Percentiles rank a stretch among this genome's conserved stretches.
Evolutionary conservation across 2,113 vertebrate genomes (phyloP).

Genomic region (Lepisosteus osseus): DNA sequence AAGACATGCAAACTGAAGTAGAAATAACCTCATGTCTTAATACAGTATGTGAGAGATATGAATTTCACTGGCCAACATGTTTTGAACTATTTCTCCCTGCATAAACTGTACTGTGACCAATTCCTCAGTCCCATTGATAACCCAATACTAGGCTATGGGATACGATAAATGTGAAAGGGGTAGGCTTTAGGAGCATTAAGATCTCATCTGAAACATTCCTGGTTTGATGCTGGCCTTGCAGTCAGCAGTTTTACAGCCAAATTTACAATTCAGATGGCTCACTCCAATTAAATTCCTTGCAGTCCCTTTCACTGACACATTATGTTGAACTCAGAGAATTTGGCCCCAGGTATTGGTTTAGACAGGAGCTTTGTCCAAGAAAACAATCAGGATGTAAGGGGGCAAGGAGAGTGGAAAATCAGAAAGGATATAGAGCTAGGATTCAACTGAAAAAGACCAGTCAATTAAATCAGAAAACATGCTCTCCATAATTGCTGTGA

Average conservation of each 20-base stretch:
- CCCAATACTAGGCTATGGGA: too few species aligned
- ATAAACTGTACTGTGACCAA: too few species aligned
- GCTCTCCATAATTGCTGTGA: conserved; percentile 10
- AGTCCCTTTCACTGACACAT: conserved; percentile 11
- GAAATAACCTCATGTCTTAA: too few species aligned
- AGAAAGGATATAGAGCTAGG: conserved; percentile 25
- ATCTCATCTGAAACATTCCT: conserved; percentile 22
- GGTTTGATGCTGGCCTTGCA: not conserved
- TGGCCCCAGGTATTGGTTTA: conserved; percentile 27
- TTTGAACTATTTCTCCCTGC: too few species aligned
- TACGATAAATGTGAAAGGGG: not conserved
- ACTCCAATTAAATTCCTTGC: conserved; percentile 29
- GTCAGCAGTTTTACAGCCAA: conserved; percentile 47
- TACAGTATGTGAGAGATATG: too few species aligned
- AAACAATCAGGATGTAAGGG: conserved; percentile 38
- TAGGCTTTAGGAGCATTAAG: conserved; percentile 15
- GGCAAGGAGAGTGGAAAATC: conserved; percentile 29
- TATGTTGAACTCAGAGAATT: conserved; percentile 7
- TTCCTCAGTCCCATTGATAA: too few species aligned
- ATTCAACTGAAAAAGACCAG: conserved; percentile 34
- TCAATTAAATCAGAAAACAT: conserved; percentile 24
- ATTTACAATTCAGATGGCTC: not conserved
- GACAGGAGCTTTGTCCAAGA: conserved; percentile 49
- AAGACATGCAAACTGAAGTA: too few species aligned
- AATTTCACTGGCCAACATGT: too few species aligned